Evolutionary conservation across 2,113 vertebrate species (phyloP), one percentile per base, ranked within the genome.

Genomic region (Periophthalmodon schlosseri): DNA sequence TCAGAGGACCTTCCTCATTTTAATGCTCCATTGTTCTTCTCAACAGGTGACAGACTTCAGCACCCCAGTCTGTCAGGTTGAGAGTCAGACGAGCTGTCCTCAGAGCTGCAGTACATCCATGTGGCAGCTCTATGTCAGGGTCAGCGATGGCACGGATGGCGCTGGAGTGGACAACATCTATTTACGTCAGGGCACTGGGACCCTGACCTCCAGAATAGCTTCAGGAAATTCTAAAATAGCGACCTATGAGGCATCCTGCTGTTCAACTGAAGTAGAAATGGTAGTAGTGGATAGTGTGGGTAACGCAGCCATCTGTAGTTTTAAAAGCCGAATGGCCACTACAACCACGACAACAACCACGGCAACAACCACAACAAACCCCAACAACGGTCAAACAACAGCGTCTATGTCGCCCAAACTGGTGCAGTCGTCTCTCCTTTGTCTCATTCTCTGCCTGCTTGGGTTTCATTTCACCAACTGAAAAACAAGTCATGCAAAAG

Each of bases 241-340:
- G 10, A 71, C 66, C 49, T 93, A 93, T 79, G 81, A 11, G 1
- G 80, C 87, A 0, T 87, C 87, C 14, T 94, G 92, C 74, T 90
- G 84, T 14, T 71, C 78, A 0, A 75, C 84, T 6, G 73, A 83
- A 0, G 49, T 90, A 63, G 81, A 88, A 76, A 70, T 93, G 36
- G 39, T 78, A 74, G 86, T 71, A 13, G 89, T 90, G 54, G 93
- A 93, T 24, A 64, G 21, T 0, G 91, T 84, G 34, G 91, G 91
- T 36, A 93, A 94, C 2, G 80, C 80, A 0, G 89, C 63, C 21
- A 33, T 70, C 10, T 93, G 91, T 61, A 39, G 20, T 34, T 84
- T 47, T 44, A 49, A 88, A 66, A 24, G 14, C 39, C 4, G 23
- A 66, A 14, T 15, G 16, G 0, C 50, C 24, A 63, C 14, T 16